These are phyloP conservation scores for Halcyon badia DNA, from an alignment of 2,797 vertebrate species.

Conservation along the genomic window DNA sequence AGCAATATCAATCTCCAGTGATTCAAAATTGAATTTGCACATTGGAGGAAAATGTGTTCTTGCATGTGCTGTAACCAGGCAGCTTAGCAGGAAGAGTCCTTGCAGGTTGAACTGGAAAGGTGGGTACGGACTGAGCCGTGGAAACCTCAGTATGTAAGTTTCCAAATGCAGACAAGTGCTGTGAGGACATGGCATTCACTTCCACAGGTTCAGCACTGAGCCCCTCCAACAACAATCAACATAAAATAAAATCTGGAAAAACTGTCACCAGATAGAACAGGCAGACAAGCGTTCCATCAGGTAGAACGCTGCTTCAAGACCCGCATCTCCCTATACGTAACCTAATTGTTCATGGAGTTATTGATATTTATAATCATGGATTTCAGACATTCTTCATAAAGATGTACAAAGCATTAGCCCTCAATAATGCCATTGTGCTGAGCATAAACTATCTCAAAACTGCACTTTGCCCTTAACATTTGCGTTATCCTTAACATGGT, in stretches of 20 bases:
- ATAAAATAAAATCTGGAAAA: neutral
- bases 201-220: neutral
- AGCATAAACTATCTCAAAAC: neutral
- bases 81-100: neutral
- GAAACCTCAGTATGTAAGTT: conserved; percentile 5
- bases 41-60: conserved; percentile 18
- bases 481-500: neutral
- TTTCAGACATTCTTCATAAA: neutral
- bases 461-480: conserved; percentile 20
- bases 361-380: neutral
- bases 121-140: conserved; percentile 4
- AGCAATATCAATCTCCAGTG: conserved; percentile 56
- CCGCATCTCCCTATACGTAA: neutral
- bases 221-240: neutral
- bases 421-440: neutral
- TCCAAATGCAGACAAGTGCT: neutral
- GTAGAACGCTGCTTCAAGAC: neutral
- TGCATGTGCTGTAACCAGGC: conserved; percentile 27
- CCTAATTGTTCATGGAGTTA: neutral
- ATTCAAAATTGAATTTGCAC: conserved; percentile 57
- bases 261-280: neutral
- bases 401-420: neutral
- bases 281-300: neutral
- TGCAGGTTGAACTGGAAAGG: neutral
- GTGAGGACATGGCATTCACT: neutral